These are phyloP conservation scores for Troides helena DNA, from an alignment of 2,888 invertebrate species.

Conservation along the genomic window DNA sequence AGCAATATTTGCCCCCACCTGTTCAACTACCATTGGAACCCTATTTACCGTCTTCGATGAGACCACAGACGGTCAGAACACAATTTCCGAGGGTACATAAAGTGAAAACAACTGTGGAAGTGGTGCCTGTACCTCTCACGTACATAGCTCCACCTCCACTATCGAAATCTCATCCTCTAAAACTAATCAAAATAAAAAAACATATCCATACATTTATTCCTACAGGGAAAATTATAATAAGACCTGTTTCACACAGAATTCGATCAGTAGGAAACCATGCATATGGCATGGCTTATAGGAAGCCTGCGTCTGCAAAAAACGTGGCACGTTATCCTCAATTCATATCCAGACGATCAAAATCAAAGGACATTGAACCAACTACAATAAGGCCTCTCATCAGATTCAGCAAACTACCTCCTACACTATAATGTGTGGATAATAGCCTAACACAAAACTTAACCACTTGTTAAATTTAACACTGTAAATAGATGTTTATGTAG, in stretches of 20 bases:
- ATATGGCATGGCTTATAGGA: constrained; percentile 46
- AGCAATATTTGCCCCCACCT: constrained; percentile 51
- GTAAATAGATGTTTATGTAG: constrained; percentile 25
- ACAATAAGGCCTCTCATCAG: constrained; percentile 57
- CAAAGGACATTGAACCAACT: constrained; percentile 59
- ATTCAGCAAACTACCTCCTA: constrained; percentile 58
- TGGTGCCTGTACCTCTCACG: constrained; percentile 65
- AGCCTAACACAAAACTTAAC: constrained; percentile 29
- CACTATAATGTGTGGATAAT: constrained; percentile 42
- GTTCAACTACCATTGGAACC: constrained; percentile 38
- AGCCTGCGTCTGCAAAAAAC: constrained; percentile 38
- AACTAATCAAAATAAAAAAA: constrained; percentile 41
- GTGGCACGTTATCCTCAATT: constrained; percentile 41
- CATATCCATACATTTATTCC: constrained; percentile 63
- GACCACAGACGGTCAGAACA: constrained; percentile 12
- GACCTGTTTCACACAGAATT: constrained; percentile 51
- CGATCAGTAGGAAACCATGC: constrained; percentile 43
- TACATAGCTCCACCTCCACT: constrained; percentile 69
- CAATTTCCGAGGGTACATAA: constrained; percentile 47
- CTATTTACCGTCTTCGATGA: constrained; percentile 29
- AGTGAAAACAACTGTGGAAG: constrained; percentile 64
- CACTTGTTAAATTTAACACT: constrained; percentile 52
- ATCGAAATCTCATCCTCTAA: constrained; percentile 35
- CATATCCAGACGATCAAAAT: constrained; percentile 40
- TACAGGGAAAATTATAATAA: constrained; percentile 58